phyloP scores from a whole-genome alignment of 2,888 invertebrate species.

The Hypsopygia costalis region DNA sequence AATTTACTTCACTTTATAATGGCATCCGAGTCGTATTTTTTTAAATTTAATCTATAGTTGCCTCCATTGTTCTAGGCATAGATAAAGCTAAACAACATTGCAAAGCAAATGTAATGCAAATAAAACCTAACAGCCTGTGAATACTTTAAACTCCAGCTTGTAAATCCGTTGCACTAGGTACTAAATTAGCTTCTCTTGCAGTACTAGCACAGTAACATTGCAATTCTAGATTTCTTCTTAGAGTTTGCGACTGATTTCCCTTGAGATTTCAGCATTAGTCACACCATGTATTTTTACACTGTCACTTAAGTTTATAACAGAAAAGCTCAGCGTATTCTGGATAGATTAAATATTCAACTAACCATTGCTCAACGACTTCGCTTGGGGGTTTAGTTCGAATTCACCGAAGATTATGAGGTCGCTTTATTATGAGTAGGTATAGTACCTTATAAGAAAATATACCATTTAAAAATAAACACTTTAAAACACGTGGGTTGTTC shows the following conservation, averaged over 20 bases:
- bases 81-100: conserved; percentile 2
- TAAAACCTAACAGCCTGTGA: background rate
- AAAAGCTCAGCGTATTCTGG: background rate
- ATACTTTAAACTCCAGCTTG: background rate
- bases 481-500: too few species aligned
- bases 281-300: conserved; percentile 39
- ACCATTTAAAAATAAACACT: too few species aligned
- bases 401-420: too few species aligned
- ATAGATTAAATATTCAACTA: too few species aligned
- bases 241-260: conserved; percentile 44
- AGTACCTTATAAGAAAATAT: too few species aligned
- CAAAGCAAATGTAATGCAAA: conserved; percentile 7
- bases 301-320: conserved; percentile 19
- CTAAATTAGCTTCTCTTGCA: conserved; percentile 19
- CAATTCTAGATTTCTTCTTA: conserved; percentile 31
- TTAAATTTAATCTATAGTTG: too few species aligned
- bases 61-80: too few species aligned
- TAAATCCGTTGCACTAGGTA: conserved; percentile 1
- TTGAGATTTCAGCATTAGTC: conserved; percentile 40
- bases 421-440: too few species aligned
- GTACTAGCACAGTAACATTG: conserved; percentile 16
- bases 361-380: too few species aligned
- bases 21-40: too few species aligned
- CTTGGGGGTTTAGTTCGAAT: too few species aligned
- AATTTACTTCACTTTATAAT: too few species aligned